Conservation (phyloP, 2,888 invertebrate genomes). For the Drosophila melanosoma region DNA sequence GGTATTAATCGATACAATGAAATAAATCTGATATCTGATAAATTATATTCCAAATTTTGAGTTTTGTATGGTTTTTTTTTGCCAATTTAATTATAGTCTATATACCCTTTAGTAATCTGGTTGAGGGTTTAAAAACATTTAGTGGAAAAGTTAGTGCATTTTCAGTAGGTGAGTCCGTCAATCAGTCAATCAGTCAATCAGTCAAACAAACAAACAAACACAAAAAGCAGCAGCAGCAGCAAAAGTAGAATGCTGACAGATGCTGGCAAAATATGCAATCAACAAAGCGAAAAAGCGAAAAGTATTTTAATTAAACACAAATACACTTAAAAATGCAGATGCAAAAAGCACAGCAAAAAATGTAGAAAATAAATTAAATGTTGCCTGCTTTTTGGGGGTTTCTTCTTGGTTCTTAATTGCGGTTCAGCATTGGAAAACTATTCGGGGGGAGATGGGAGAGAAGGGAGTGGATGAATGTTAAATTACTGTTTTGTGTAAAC, state of each 20-base stretch:
- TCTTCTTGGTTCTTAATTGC: conserved; percentile 40
- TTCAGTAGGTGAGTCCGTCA: conserved; percentile 18
- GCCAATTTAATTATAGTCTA: too few relatives aligned
- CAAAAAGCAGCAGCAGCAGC: conserved; percentile 5
- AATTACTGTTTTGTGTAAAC: conserved; percentile 31
- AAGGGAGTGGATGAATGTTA: neutral
- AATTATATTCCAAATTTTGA: neutral
- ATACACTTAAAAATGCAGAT: conserved; percentile 48
- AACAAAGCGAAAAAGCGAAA: conserved; percentile 58
- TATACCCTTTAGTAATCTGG: neutral
- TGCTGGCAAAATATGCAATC: conserved; percentile 46
- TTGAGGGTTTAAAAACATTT: neutral
- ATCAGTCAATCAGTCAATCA: conserved; percentile 49
- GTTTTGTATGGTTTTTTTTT: neutral
- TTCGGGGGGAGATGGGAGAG: too few relatives aligned
- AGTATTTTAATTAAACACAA: conserved; percentile 78
- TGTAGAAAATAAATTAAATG: conserved; percentile 21
- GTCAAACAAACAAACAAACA: conserved; percentile 22
- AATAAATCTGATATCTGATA: neutral
- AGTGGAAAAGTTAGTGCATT: conserved; percentile 42
- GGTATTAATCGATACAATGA: neutral
- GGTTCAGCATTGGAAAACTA: conserved; percentile 15
- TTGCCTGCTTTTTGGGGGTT: conserved; percentile 39
- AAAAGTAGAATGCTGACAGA: conserved; percentile 7
- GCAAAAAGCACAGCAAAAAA: neutral